Conservation (phyloP, 2,797 vertebrate species). For the Astyanax mexicanus region DNA sequence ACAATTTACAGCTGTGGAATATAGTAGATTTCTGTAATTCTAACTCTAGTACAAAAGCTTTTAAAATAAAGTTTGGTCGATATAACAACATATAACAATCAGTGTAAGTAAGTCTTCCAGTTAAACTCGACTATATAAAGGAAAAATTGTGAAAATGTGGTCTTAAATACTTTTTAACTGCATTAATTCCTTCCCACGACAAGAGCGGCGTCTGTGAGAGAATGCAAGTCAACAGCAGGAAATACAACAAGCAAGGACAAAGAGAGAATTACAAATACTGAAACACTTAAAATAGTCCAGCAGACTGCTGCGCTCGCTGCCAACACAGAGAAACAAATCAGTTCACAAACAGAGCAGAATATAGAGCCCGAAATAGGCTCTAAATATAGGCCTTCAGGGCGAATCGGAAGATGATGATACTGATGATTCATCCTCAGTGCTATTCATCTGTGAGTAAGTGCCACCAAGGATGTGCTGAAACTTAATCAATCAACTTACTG, state of each 20-base stretch:
- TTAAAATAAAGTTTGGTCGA: too few relatives aligned
- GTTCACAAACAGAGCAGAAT: conserved; percentile 24
- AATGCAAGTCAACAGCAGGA: background rate
- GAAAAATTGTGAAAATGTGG: too few relatives aligned
- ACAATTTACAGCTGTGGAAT: too few relatives aligned
- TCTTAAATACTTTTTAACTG: background rate
- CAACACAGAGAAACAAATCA: conserved; percentile 19
- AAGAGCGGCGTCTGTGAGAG: background rate
- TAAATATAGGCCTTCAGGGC: conserved; percentile 43
- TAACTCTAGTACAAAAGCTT: too few relatives aligned
- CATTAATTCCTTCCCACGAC: background rate
- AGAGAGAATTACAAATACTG: background rate
- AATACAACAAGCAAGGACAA: background rate
- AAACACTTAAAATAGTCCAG: conserved; percentile 20
- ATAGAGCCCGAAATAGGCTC: conserved; percentile 31
- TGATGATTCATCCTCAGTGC: conserved; percentile 31
- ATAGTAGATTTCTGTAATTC: too few relatives aligned
- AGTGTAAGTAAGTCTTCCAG: too few relatives aligned
- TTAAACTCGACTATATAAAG: too few relatives aligned
- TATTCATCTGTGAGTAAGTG: conserved; percentile 29
- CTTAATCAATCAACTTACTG: conserved; percentile 40
- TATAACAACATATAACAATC: too few relatives aligned
- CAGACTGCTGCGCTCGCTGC: background rate
- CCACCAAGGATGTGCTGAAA: conserved; percentile 34
- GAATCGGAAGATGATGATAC: conserved; percentile 25